Conservation (phyloP, 2,113 vertebrate genomes). For the Eulemur rufifrons region DNA sequence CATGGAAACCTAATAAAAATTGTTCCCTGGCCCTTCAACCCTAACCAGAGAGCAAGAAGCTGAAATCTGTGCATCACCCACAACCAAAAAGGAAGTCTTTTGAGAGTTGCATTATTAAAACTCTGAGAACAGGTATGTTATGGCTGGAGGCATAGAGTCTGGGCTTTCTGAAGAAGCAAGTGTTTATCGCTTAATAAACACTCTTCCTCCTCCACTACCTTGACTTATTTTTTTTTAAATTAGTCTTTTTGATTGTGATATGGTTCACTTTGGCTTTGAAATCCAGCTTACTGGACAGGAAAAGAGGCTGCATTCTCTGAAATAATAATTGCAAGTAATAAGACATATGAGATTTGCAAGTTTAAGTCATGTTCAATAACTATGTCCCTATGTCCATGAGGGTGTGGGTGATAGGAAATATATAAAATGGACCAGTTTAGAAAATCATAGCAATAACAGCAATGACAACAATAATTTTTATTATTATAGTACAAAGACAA, state of each 20-base stretch:
- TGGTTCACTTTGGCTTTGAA: conserved; percentile 59
- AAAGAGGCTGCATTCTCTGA: conserved; percentile 60
- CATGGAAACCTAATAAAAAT: conserved; percentile 75
- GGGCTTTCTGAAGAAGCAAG: conserved; percentile 41
- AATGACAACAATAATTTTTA: neutral
- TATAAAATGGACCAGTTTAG: conserved; percentile 49
- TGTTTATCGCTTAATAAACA: neutral
- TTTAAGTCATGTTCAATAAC: conserved; percentile 54
- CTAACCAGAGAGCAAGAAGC: conserved; percentile 52
- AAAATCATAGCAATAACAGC: neutral
- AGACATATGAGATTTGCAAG: conserved; percentile 34
- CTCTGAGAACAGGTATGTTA: neutral
- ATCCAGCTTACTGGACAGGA: neutral
- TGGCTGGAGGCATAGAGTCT: neutral
- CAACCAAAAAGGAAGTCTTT: conserved; percentile 9
- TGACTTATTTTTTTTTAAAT: conserved; percentile 3
- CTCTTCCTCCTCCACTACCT: neutral
- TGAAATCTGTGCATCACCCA: conserved; percentile 61
- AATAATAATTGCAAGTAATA: neutral
- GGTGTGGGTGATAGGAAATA: conserved; percentile 49
- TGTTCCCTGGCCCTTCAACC: conserved; percentile 61
- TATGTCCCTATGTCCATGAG: conserved; percentile 42
- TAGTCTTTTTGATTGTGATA: conserved; percentile 8
- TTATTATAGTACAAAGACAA: neutral
- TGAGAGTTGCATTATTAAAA: conserved; percentile 44